A percentile compares a stretch with the other conserved stretches of the same genome.
These are phyloP conservation scores for Heliconius hewitsoni DNA, from an alignment of 1,140 invertebrate species.

Conservation along the genomic window DNA sequence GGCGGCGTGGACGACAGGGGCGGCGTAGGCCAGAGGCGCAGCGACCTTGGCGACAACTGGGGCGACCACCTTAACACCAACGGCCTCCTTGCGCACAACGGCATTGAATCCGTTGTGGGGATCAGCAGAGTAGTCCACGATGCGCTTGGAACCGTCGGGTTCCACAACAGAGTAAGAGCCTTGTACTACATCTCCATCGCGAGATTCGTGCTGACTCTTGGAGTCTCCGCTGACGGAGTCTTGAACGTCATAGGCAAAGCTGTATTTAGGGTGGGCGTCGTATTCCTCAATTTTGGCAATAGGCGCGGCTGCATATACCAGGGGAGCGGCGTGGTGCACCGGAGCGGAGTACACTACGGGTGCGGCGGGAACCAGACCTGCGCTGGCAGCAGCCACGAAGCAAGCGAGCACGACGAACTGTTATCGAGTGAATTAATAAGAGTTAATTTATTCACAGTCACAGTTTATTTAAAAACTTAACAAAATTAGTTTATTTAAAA, in stretches of 20 bases:
- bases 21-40: slow-evolving; percentile 35
- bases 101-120: slow-evolving; percentile 81
- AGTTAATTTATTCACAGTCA: too few species aligned
- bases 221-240: slow-evolving; percentile 85
- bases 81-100: slow-evolving; percentile 70
- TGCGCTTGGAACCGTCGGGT: slow-evolving; percentile 85
- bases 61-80: slow-evolving; percentile 40
- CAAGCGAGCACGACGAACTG: slow-evolving; percentile 66
- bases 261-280: slow-evolving; percentile 83
- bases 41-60: slow-evolving; percentile 8
- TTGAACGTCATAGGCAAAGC: slow-evolving; percentile 84
- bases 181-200: slow-evolving; percentile 83
- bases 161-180: slow-evolving; percentile 84
- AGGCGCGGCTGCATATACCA: slow-evolving; percentile 43
- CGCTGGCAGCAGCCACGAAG: slow-evolving; percentile 61
- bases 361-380: slow-evolving; percentile 50
- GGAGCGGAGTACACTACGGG: slow-evolving; percentile 50
- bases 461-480: too few species aligned
- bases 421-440: background rate
- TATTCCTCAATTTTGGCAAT: slow-evolving; percentile 42
- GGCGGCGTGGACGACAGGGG: slow-evolving; percentile 34
- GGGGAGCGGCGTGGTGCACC: slow-evolving; percentile 78
- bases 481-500: too few species aligned
- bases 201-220: slow-evolving; percentile 84
- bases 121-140: slow-evolving; percentile 84